Conservation (phyloP, 2,888 invertebrate genomes). For the Ommatoiulus sabulosus region DNA sequence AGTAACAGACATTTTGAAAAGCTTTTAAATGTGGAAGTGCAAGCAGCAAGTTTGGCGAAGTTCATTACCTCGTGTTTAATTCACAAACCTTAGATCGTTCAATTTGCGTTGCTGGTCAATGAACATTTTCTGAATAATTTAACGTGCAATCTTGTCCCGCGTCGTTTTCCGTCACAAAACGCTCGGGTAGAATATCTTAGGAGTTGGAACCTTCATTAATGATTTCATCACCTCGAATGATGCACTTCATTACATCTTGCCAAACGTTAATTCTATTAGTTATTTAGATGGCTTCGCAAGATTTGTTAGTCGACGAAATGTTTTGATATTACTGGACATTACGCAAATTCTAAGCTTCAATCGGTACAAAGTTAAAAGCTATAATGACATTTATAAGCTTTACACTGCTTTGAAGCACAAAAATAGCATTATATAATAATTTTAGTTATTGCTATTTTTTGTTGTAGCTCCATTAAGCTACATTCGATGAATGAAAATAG, state of each 20-base stretch:
- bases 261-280: background rate
- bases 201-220: slow-evolving; percentile 22
- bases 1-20: too few species aligned
- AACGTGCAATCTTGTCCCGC: background rate
- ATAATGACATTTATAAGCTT: too few species aligned
- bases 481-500: too few species aligned
- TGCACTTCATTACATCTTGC: background rate
- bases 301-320: too few species aligned
- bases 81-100: background rate
- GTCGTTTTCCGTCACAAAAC: background rate
- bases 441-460: too few species aligned
- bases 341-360: too few species aligned
- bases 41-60: background rate
- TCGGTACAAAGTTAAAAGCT: too few species aligned
- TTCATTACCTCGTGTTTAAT: background rate
- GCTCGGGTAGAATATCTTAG: background rate
- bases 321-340: too few species aligned
- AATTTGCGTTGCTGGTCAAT: background rate
- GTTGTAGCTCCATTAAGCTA: too few species aligned
- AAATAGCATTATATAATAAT: too few species aligned
- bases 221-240: slow-evolving; percentile 23
- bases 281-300: background rate
- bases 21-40: too few species aligned
- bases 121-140: background rate
- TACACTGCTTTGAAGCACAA: too few species aligned